Evolutionary conservation across 1,140 invertebrate genomes (phyloP), one percentile per base, ranked within the genome.

Genomic region (Hormaphis cornu): DNA sequence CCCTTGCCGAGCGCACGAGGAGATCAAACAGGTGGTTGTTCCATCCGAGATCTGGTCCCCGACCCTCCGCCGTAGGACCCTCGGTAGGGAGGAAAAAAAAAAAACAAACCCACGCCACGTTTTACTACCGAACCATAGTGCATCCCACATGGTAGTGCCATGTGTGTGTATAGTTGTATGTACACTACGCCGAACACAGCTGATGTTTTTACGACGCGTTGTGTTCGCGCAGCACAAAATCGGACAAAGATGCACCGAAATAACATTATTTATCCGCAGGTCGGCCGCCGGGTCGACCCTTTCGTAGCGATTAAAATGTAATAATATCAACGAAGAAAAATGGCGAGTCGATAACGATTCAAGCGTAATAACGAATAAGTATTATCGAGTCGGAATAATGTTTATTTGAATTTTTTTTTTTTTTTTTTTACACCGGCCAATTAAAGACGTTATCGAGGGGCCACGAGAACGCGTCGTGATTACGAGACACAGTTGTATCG

Each of bases 1-100:
- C 54, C 54, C 54, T 58, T 24, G 54, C 54, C 3, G 54, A 58
- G 54, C 33, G 16, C 35, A 58, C 22, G 24, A 53, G 54, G 54
- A 20, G 20, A 58, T 22, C 33, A n/a, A 58, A 58, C 54, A 58
- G 54, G 54, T 58, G 54, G 54, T 58, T 58, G 35, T 37, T 40
- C 53, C 18, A 37, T 20, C 30, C 53, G 53, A 56, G 30, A 54
- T 56, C 37, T 14, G 20, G 20, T 37, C n/a, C n/a, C n/a, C 33
- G 33, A 22, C 53, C 53, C 33, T 37, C 22, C 1, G 53, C n/a
- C n/a, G 53, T 10, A n/a, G 12, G 18, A 37, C 24, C 22, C n/a
- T 22, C 12, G 10, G 28, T 16, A 35, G 14, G 24, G 37, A 10
- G 18, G 22, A 6, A 35, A 7, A 35, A 10, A 14, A 56, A 35